phyloP scores from a whole-genome alignment of 1,140 invertebrate genomes.

The Himalopsyche phryganea region DNA sequence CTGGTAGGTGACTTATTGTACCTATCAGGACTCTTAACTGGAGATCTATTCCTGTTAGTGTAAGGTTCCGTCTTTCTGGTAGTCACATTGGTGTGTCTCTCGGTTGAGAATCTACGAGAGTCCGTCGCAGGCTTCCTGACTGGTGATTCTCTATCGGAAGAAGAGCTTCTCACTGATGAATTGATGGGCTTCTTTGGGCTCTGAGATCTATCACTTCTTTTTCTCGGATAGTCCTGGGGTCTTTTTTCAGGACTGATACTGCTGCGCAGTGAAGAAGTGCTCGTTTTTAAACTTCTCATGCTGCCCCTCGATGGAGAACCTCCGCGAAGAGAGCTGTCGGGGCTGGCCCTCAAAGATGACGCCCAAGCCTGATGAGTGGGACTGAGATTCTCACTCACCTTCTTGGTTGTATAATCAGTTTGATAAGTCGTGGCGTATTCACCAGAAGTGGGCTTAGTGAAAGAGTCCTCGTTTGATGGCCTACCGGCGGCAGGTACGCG shows the following conservation, averaged over 20 bases:
- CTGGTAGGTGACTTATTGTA: conserved; percentile 5
- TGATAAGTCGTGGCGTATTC: conserved; percentile 60
- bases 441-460: conserved; percentile 18
- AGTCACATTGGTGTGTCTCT: conserved; percentile 8
- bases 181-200: conserved; percentile 30
- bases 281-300: conserved; percentile 42
- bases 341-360: conserved; percentile 61
- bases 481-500: conserved; percentile 24
- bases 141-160: background rate
- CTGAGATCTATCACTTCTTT: conserved; percentile 13
- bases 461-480: conserved; percentile 27
- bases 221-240: conserved; percentile 15
- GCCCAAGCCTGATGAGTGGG: conserved; percentile 69
- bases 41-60: conserved; percentile 18
- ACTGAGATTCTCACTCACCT: conserved; percentile 61
- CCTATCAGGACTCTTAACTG: conserved; percentile 14
- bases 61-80: background rate
- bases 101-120: conserved; percentile 15
- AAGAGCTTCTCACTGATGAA: conserved; percentile 15
- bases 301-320: conserved; percentile 47
- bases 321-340: conserved; percentile 53
- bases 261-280: conserved; percentile 51
- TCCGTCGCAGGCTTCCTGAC: background rate
- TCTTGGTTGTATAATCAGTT: conserved; percentile 53
- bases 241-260: conserved; percentile 55